phyloP scores from a whole-genome alignment of 2,113 vertebrate genomes.

The Centropristis striata region DNA sequence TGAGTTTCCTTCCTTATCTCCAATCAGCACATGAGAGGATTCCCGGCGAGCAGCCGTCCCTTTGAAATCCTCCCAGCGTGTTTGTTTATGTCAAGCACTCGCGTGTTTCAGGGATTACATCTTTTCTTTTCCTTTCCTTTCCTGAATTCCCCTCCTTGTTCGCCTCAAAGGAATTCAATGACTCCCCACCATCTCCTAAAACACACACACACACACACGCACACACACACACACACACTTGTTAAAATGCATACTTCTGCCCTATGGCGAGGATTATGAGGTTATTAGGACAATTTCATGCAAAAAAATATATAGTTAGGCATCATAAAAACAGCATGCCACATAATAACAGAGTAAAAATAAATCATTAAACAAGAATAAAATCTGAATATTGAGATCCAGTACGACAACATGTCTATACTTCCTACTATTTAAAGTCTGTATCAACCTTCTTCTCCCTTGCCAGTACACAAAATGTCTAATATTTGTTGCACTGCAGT shows the following conservation, averaged over 20 bases:
- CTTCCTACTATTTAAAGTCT: neutral
- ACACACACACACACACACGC: constrained; percentile 24
- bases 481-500: constrained; percentile 33
- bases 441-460: constrained; percentile 6
- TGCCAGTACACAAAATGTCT: neutral
- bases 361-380: constrained; percentile 16
- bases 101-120: constrained; percentile 81
- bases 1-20: constrained; percentile 74
- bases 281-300: constrained; percentile 33
- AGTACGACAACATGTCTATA: neutral
- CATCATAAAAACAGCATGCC: neutral
- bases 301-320: constrained; percentile 17
- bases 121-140: constrained; percentile 73
- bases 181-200: constrained; percentile 18
- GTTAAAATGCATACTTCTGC: neutral
- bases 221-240: constrained; percentile 2
- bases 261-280: constrained; percentile 19
- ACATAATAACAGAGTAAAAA: neutral
- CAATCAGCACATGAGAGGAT: constrained; percentile 65
- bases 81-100: constrained; percentile 82
- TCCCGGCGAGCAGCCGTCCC: constrained; percentile 55
- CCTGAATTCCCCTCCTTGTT: constrained; percentile 55
- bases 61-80: constrained; percentile 78
- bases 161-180: constrained; percentile 55
- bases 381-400: neutral